Conservation (phyloP, 2,113 vertebrate genomes). For the Hydropotes inermis region DNA sequence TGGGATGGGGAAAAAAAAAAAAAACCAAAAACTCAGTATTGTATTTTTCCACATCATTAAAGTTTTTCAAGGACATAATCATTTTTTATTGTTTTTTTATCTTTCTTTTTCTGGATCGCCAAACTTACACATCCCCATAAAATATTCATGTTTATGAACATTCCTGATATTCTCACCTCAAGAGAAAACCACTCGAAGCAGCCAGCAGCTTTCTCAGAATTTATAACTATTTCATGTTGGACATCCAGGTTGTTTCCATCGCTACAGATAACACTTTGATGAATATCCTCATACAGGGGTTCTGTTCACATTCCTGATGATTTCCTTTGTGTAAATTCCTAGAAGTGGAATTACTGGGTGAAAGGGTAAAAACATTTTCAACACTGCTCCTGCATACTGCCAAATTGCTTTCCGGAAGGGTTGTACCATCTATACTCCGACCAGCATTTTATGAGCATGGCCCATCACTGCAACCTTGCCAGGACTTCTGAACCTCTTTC, state of each 20-base stretch:
- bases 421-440: background rate
- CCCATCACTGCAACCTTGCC: background rate
- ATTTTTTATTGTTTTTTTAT: background rate
- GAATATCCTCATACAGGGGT: background rate
- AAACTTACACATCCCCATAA: background rate
- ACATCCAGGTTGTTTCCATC: conserved; percentile 29
- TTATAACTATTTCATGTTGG: background rate
- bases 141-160: background rate
- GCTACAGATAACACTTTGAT: conserved; percentile 23
- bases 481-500: background rate
- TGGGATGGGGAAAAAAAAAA: no score
- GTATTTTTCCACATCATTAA: background rate
- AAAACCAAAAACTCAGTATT: background rate
- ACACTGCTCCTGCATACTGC: background rate
- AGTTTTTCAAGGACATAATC: background rate
- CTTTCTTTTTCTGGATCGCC: background rate
- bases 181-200: background rate
- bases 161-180: background rate
- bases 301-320: background rate
- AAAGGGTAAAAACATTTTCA: conserved; percentile 17
- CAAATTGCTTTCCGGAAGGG: conserved; percentile 42
- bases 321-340: conserved; percentile 60
- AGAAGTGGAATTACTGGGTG: conserved; percentile 20
- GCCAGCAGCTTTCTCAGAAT: background rate
- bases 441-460: background rate